Conservation (phyloP, 2,797 vertebrate species). For the Arnoldichthys spilopterus region DNA sequence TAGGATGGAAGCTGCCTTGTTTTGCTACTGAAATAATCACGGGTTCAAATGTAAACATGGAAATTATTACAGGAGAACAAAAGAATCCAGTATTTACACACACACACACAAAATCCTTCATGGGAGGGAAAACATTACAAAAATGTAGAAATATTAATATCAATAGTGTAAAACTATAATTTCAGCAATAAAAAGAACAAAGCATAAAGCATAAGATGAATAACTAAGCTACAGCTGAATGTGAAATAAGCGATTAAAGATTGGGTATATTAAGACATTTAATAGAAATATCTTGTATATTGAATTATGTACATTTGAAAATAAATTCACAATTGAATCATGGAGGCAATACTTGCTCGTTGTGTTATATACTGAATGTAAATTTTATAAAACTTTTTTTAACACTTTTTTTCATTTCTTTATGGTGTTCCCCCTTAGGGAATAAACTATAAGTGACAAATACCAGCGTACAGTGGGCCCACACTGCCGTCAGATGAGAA, state of each 20-base stretch:
- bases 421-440: slow-evolving; percentile 8
- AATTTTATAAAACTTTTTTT: slow-evolving; percentile 36
- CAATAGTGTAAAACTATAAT: slow-evolving; percentile 18
- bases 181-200: slow-evolving; percentile 34
- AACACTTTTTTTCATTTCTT: slow-evolving; percentile 42
- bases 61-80: slow-evolving; percentile 32
- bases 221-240: slow-evolving; percentile 26
- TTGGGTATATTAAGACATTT: slow-evolving; percentile 31
- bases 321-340: slow-evolving; percentile 35
- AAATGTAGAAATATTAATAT: slow-evolving; percentile 30
- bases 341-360: slow-evolving; percentile 32
- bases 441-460: slow-evolving; percentile 7
- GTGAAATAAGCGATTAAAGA: slow-evolving; percentile 38
- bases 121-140: neutral
- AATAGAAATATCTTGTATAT: slow-evolving; percentile 43
- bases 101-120: neutral
- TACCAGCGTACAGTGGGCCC: neutral
- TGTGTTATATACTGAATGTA: slow-evolving; percentile 39
- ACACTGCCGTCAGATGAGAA: slow-evolving; percentile 15
- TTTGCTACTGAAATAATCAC: slow-evolving; percentile 41
- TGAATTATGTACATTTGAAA: slow-evolving; percentile 35
- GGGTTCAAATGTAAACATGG: slow-evolving; percentile 46
- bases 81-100: slow-evolving; percentile 18
- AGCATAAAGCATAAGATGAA: neutral
- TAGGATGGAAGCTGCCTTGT: slow-evolving; percentile 36